Base-by-base conservation (phyloP, 1,140 invertebrate genomes). In the Oppia nitens region DNA sequence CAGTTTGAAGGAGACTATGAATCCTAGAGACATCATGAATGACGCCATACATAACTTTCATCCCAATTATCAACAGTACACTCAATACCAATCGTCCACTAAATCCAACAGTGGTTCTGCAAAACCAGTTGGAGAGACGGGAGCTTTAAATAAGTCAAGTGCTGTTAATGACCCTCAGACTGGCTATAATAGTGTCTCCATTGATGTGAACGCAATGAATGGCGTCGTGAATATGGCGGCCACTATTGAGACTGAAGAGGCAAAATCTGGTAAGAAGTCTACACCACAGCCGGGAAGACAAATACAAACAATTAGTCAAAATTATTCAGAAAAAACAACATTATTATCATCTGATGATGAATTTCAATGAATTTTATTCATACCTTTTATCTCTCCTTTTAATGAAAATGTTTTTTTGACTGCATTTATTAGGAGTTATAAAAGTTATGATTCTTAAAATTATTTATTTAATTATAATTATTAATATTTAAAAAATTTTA, bases 21-120 rank as follows among this genome's bases (percentile, higher is more conserved):
- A 99, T 77, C 95, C 95, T 47, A 90, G 95, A 74, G 95, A 98
- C 75, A 98, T 98, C 70, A 97, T 99, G 93, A 96, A 93, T 68
- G 95, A 99, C 77, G 95, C 95, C 68, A 97, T 99, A 72, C 95
- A 99, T 75, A 99, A 99, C 77, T 99, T 98, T 79, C 95, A 98
- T 78, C 95, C 95, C 27, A 91, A 98, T 68, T 99, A 99, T 75
- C 93, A 98, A 74, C 94, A 98, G 72, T 99, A 99, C 73, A 98
- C 94, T 4, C 95, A 98, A 70, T 95, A 95, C 72, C 62, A 67
- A 66, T 29, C 27, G 9, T 57, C 56, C 4, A 64, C 66, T 89
- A 86, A 75, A 86, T 87, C 71, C 84, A 60, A 53, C 60, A 66
- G 62, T 57, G 65, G 63, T 21, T 21, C 2, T 3, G 2, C 49